Evolutionary conservation across 2,797 vertebrate species (phyloP).

Genomic region (Lagorchestes hirsutus): DNA sequence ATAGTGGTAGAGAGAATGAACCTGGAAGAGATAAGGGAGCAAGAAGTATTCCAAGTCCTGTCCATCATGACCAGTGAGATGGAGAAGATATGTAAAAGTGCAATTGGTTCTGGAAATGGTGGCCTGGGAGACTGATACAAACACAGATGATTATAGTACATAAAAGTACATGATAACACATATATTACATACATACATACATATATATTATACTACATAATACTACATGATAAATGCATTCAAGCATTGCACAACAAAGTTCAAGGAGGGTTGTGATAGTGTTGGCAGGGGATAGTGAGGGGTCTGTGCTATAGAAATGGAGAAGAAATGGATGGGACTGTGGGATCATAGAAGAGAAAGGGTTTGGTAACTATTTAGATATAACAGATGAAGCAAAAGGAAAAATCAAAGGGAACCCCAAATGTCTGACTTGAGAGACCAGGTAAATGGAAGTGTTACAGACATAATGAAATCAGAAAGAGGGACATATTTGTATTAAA

Average conservation of each 20-base stretch:
- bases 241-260: not conserved
- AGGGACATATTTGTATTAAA: not conserved
- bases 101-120: not conserved
- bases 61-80: not conserved
- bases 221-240: not conserved
- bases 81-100: not conserved
- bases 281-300: no score
- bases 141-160: not conserved
- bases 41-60: not conserved
- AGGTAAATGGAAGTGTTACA: not conserved
- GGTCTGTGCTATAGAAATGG: no score
- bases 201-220: no score
- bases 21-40: not conserved
- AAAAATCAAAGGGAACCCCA: no score
- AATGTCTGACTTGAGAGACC: not conserved
- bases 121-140: not conserved
- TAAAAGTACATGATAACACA: no score
- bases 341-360: no score
- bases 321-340: no score
- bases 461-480: not conserved
- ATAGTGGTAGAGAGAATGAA: not conserved
- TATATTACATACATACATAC: no score
- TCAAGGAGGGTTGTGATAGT: not conserved
- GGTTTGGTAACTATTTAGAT: no score
- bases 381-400: no score